These are phyloP conservation scores for Xanthorhoe spadicearia DNA, from an alignment of 2,888 invertebrate genomes.

Conservation along the genomic window DNA sequence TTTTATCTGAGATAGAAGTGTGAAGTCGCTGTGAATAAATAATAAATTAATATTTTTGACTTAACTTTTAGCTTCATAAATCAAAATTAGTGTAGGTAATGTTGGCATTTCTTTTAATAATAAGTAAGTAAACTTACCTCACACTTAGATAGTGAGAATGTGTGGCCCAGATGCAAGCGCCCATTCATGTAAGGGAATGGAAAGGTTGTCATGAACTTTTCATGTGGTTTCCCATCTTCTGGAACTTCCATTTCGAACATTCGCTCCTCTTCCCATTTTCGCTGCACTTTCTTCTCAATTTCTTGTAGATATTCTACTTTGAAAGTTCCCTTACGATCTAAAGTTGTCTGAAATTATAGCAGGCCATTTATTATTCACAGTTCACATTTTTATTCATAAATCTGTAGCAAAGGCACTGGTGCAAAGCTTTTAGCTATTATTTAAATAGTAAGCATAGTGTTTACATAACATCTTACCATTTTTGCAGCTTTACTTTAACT, in stretches of 20 bases:
- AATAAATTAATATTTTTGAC: too few species aligned
- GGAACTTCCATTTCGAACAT: constrained; percentile 94
- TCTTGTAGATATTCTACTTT: constrained; percentile 96
- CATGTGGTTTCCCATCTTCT: constrained; percentile 83
- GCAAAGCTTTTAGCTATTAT: too few species aligned
- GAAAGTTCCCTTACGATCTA: constrained; percentile 94
- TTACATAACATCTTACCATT: constrained; percentile 12
- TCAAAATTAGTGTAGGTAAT: too few species aligned
- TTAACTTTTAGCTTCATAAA: too few species aligned
- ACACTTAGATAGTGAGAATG: constrained; percentile 98
- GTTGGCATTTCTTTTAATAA: too few species aligned
- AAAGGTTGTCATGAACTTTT: constrained; percentile 97
- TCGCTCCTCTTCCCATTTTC: constrained; percentile 92
- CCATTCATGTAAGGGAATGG: constrained; percentile 99
- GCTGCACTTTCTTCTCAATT: constrained; percentile 94
- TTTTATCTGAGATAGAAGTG: too few species aligned
- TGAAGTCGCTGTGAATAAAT: too few species aligned
- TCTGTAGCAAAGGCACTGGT: too few species aligned
- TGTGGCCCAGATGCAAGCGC: constrained; percentile 97
- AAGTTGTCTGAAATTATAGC: constrained; percentile 60
- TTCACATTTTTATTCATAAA: neutral
- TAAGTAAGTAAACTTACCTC: constrained; percentile 86
- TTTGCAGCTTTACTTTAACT: constrained; percentile 6
- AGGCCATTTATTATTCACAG: neutral
- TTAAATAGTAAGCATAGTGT: neutral